Base-by-base conservation (phyloP, 2,797 vertebrate species). In the Xyrichtys novacula region DNA sequence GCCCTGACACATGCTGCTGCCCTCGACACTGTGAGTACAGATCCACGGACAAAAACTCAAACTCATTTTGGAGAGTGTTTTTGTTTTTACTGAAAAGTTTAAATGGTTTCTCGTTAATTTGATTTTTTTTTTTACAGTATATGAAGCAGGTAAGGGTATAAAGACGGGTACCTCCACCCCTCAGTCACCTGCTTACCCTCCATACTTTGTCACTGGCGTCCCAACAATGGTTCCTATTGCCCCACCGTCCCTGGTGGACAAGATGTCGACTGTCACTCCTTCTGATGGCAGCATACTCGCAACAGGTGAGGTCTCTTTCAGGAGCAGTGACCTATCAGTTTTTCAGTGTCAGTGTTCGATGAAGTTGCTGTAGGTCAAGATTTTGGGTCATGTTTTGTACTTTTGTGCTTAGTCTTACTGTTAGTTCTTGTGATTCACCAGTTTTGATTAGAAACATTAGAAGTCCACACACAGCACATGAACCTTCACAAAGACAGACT, bases 1-100 rank as follows among this genome's bases (percentile, higher is more conserved):
- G 98, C 78, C 98, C 98, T 0, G 96, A 98, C 44, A 95, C 96
- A 2, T 99, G 98, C 94, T 99, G 97, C 93, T 99, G 98, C 91
- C 98, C 98, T 3, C 92, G 96, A 73, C 97, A 98, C 10, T 0
- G 98, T 99, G 92, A 97, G 98, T 96, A 57, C 34, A 59, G 19
- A 61, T 19, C 58, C 76, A 49, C 22, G 59, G 38, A n/a, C 28
- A 59, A 7, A 68, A 7, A 47, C 29, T 17, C 26, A 57, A 20
- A 23, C 69, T 34, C 20, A 49, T n/a, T 34, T 20, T 8, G 43
- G 16, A n/a, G 15, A 22, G 5, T 38, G 29, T 47, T 32, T 42
- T 12, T 50, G 42, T 7, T 20, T n/a, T 20, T n/a, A 43, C 9
- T 48, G 2, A 3, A 42, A 53, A 49, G 34, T 43, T 40, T 57